Percentiles rank a stretch among this genome's conserved stretches.
These are phyloP conservation scores for Drosophila neutralis DNA, from an alignment of 2,888 invertebrate species.

Conservation along the genomic window DNA sequence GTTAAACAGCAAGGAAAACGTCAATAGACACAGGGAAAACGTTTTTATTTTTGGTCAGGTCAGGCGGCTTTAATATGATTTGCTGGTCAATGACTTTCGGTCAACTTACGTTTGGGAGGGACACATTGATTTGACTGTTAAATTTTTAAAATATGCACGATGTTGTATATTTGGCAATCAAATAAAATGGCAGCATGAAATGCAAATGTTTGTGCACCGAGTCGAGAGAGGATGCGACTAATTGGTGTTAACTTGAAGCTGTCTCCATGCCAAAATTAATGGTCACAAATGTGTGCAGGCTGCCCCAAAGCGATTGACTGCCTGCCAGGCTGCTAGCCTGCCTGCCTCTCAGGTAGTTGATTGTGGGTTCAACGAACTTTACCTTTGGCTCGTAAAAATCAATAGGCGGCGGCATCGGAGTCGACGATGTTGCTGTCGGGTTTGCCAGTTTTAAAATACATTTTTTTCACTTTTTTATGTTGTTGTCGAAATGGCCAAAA, in stretches of 20 bases:
- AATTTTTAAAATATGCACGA: slow-evolving; percentile 9
- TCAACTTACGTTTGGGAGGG: slow-evolving; percentile 24
- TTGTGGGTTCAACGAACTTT: slow-evolving; percentile 67
- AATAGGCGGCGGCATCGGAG: slow-evolving; percentile 59
- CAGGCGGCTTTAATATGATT: slow-evolving; percentile 40
- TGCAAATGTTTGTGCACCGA: slow-evolving; percentile 54
- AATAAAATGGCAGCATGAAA: slow-evolving; percentile 35
- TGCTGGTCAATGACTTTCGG: slow-evolving; percentile 69
- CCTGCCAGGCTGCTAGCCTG: not conserved
- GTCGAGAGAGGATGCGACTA: slow-evolving; percentile 66
- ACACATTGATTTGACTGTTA: slow-evolving; percentile 21
- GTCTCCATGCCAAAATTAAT: slow-evolving; percentile 49
- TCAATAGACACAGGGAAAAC: slow-evolving; percentile 32
- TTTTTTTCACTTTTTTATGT: slow-evolving; percentile 14
- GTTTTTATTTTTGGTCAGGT: slow-evolving; percentile 44
- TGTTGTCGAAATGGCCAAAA: slow-evolving; percentile 44
- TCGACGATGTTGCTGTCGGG: slow-evolving; percentile 13
- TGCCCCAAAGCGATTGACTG: slow-evolving; percentile 15
- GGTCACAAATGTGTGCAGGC: slow-evolving; percentile 34
- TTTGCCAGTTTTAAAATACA: slow-evolving; percentile 67
- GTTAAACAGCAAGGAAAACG: slow-evolving; percentile 49
- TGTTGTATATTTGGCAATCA: slow-evolving; percentile 38
- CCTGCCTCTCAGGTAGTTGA: slow-evolving; percentile 24
- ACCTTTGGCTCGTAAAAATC: slow-evolving; percentile 73
- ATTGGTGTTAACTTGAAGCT: slow-evolving; percentile 72